Evolutionary conservation across 2,888 invertebrate species (phyloP).

Genomic region (Tortrix viridana): DNA sequence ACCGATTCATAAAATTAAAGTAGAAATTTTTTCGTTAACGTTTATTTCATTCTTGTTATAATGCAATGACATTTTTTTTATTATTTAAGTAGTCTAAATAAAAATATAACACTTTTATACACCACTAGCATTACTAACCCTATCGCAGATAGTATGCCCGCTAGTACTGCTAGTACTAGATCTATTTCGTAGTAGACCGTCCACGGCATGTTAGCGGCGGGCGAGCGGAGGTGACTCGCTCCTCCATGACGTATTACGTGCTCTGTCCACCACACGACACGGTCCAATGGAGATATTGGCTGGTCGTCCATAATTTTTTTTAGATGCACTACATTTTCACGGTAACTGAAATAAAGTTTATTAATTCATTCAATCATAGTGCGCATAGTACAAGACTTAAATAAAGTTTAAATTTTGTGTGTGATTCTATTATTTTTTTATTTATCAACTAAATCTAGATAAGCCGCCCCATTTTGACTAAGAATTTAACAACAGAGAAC

Average conservation of each 20-base stretch:
- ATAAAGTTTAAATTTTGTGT: no score
- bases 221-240: conserved; percentile 48
- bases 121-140: not conserved
- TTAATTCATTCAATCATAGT: no score
- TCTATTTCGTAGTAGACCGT: conserved; percentile 47
- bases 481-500: no score
- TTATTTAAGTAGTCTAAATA: not conserved
- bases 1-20: no score
- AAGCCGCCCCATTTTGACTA: no score
- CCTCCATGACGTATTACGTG: conserved; percentile 53
- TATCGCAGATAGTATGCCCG: not conserved
- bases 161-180: conserved; percentile 38
- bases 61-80: no score
- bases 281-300: conserved; percentile 43
- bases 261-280: conserved; percentile 58
- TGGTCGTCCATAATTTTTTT: conserved; percentile 11
- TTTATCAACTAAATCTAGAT: no score
- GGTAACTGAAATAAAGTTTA: conserved; percentile 46
- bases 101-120: not conserved
- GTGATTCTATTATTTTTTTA: no score
- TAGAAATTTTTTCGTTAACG: no score
- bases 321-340: conserved; percentile 12
- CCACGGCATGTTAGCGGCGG: conserved; percentile 48
- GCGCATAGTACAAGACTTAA: no score
- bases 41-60: no score